Conservation (phyloP, 2,797 vertebrate species). For the Scleropages formosus region DNA sequence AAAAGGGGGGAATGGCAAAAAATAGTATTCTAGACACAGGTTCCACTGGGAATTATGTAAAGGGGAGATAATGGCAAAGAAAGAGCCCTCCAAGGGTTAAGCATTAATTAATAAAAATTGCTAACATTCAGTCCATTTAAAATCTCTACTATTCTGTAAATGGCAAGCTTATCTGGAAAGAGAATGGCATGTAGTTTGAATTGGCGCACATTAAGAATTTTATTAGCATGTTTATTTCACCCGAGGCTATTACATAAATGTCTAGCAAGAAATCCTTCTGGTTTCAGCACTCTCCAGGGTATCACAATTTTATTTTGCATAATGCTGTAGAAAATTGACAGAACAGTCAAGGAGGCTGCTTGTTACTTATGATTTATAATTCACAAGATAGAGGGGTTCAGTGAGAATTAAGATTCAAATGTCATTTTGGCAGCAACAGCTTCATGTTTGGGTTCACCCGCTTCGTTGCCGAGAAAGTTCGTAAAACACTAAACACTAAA, state of each 20-base stretch:
- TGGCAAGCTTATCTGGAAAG: neutral
- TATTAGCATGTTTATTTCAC: slow-evolving; percentile 20
- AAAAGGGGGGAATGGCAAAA: neutral
- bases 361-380: neutral
- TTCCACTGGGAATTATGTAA: no score
- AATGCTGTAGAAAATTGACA: slow-evolving; percentile 11
- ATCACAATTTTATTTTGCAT: slow-evolving; percentile 16
- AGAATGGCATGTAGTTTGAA: slow-evolving; percentile 6
- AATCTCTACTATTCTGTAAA: neutral
- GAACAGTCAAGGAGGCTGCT: neutral
- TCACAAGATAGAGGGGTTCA: slow-evolving; percentile 18
- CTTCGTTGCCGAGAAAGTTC: slow-evolving; percentile 4
- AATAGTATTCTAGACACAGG: no score
- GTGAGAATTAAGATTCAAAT: slow-evolving; percentile 17
- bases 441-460: neutral
- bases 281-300: neutral
- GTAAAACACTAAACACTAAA: neutral
- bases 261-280: slow-evolving; percentile 7
- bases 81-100: no score
- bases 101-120: slow-evolving; percentile 7
- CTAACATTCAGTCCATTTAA: slow-evolving; percentile 4
- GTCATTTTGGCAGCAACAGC: slow-evolving; percentile 20
- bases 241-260: slow-evolving; percentile 14
- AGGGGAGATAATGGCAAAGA: no score
- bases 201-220: neutral